Base-by-base conservation (phyloP, 2,888 invertebrate genomes). In the Cacoxenus indagator region DNA sequence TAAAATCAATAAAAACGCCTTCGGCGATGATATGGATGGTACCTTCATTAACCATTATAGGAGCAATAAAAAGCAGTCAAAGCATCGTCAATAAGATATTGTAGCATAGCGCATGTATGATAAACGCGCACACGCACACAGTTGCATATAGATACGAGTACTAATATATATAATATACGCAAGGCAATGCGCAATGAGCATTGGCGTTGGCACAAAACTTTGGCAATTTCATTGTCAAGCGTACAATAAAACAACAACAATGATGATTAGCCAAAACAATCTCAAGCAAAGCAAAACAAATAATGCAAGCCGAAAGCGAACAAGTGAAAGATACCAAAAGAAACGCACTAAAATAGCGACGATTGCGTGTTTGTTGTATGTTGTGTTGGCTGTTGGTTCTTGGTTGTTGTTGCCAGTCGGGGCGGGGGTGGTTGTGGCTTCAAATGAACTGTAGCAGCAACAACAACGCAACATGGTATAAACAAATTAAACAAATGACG, bases 171-270 rank as follows among this genome's bases (percentile, higher is more conserved):
- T n/a, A n/a, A n/a, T n/a, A 31, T 31, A 31, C 9, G 31, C 14
- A 37, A 37, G 14, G 1, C 37, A 37, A 37, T 8, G 37, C 37
- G 37, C 8, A 37, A 37, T n/a, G 14, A 37, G 37, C 37, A 14
- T 37, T 37, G 57, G 57, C 57, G 29, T 59, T 46, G 67, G 59
- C 59, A 48, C 46, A 46, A 45, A 67, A 59, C 46, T 24, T 48
- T 69, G 17, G 27, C 62, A 65, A 48, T 55, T 72, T 72, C 72
- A 72, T 68, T 68, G 68, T 66, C 72, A 68, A 64, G 43, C 51
- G 59, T 55, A 61, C 61, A 54, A 67, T 5, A 3, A 51, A 27
- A 26, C 19, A 43, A 65, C 26, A 67, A 54, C 51, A 61, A 27
- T n/a, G n/a, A n/a, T n/a, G n/a, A n/a, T n/a, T n/a, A n/a, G n/a